These are phyloP conservation scores for Lepeophtheirus nordmannii DNA, from an alignment of 2,888 invertebrate species.

Conservation along the genomic window DNA sequence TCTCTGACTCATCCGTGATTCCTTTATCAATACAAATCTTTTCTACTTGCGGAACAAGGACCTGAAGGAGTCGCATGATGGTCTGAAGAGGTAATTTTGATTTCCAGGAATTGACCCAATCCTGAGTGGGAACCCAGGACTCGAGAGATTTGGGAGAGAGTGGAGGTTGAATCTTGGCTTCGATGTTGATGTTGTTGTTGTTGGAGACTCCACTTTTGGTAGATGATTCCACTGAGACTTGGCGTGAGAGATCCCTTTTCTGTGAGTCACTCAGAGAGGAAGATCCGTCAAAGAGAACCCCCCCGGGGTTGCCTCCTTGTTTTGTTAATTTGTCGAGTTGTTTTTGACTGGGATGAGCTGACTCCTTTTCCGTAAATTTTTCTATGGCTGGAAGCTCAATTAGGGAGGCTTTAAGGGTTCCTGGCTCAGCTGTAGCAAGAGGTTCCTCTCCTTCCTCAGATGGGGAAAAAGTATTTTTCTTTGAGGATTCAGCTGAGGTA, in stretches of 20 bases:
- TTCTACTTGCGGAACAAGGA: conserved; percentile 92
- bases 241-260: background rate
- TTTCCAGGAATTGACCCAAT: conserved; percentile 95
- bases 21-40: conserved; percentile 99
- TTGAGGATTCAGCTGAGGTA: conserved; percentile 19
- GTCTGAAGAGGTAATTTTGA: conserved; percentile 93
- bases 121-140: conserved; percentile 73
- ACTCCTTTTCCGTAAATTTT: conserved; percentile 85
- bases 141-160: conserved; percentile 23
- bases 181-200: conserved; percentile 3
- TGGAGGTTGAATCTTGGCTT: background rate
- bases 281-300: conserved; percentile 6
- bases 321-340: conserved; percentile 32
- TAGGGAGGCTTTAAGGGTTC: conserved; percentile 41
- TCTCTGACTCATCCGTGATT: conserved; percentile 96
- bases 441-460: conserved; percentile 36
- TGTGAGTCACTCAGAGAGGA: background rate
- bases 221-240: background rate
- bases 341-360: conserved; percentile 54
- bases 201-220: background rate
- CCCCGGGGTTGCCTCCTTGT: background rate
- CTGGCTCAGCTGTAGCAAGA: conserved; percentile 73
- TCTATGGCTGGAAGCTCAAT: conserved; percentile 46
- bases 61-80: conserved; percentile 94
- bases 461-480: conserved; percentile 29